Percentiles rank a stretch among this genome's conserved stretches.
Evolutionary conservation across 2,797 vertebrate species (phyloP).

Genomic region (Dryobates pubescens): DNA sequence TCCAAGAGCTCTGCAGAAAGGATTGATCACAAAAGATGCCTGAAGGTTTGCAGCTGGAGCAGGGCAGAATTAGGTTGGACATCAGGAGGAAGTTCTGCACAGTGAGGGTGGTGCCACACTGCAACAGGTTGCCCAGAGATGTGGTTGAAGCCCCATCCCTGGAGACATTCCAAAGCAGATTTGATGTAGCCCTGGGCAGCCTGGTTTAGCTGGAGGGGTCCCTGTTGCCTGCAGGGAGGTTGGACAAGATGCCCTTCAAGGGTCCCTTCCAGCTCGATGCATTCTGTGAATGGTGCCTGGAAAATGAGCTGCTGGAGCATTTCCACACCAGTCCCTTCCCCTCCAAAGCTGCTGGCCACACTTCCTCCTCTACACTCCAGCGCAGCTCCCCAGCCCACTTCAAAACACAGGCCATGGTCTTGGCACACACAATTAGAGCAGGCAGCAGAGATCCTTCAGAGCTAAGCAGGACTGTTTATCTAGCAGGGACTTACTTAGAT

Average conservation of each 20-base stretch:
- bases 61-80: too few relatives aligned
- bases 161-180: too few relatives aligned
- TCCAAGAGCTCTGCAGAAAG: not conserved
- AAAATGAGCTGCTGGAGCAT: not conserved
- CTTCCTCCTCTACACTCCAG: fast-evolving
- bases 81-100: too few relatives aligned
- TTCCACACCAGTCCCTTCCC: not conserved
- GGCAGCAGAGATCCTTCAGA: slow-evolving; percentile 11
- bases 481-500: slow-evolving; percentile 15
- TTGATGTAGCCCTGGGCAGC: too few relatives aligned
- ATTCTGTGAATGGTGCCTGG: not conserved
- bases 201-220: too few relatives aligned
- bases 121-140: too few relatives aligned
- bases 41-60: too few relatives aligned
- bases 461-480: slow-evolving; percentile 21
- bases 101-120: too few relatives aligned
- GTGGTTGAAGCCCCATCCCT: too few relatives aligned
- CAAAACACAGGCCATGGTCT: not conserved
- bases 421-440: slow-evolving; percentile 10
- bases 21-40: fast-evolving
- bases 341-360: not conserved
- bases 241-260: too few relatives aligned
- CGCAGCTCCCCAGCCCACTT: not conserved
- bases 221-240: too few relatives aligned
- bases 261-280: too few relatives aligned